Evolutionary conservation across 1,140 invertebrate genomes (phyloP), one percentile per base, ranked within the genome.

Genomic region (Carposina sasakii): DNA sequence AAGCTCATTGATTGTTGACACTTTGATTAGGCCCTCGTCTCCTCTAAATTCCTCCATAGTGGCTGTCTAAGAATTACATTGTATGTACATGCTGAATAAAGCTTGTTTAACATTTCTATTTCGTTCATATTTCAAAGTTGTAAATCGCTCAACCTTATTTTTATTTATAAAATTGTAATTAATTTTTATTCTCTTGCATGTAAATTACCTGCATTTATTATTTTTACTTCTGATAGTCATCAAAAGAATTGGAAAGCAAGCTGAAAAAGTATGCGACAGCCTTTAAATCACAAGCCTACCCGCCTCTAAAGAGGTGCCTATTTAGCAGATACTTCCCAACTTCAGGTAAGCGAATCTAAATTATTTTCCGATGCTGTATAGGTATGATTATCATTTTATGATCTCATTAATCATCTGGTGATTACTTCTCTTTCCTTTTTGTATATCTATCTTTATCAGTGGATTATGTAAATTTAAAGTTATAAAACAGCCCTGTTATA

Each of bases 321-420:
- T 90, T 92, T 84, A 87, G 90, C 78, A 90, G 90, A 88, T 94
- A 92, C 87, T 93, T 90, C 86, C 90, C 90, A 61, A 91, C 91
- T 66, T 88, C 92, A 89, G 93, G 93, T 94, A 88, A 88, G 88
- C 53, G 19, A 62, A 58, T 41, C 43, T 72, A 64, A 86, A 87
- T 64, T 28, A 42, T 30, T 19, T 20, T 48, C 34, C 40, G 24
- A 17, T 48, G 45, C 48, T 45, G 31, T 44, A 41, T 41, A 39
- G 37, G 62, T n/a, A n/a, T n/a, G n/a, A n/a, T n/a, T n/a, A n/a
- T n/a, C n/a, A n/a, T n/a, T n/a, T n/a, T n/a, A n/a, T n/a, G n/a
- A n/a, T n/a, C n/a, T n/a, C n/a, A n/a, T n/a, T n/a, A n/a, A n/a
- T n/a, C n/a, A n/a, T n/a, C n/a, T n/a, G n/a, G n/a, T n/a, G n/a